A percentile compares a stretch with the other conserved stretches of the same genome.
These are phyloP conservation scores for Meles meles DNA, from an alignment of 2,113 vertebrate genomes.

Conservation along the genomic window DNA sequence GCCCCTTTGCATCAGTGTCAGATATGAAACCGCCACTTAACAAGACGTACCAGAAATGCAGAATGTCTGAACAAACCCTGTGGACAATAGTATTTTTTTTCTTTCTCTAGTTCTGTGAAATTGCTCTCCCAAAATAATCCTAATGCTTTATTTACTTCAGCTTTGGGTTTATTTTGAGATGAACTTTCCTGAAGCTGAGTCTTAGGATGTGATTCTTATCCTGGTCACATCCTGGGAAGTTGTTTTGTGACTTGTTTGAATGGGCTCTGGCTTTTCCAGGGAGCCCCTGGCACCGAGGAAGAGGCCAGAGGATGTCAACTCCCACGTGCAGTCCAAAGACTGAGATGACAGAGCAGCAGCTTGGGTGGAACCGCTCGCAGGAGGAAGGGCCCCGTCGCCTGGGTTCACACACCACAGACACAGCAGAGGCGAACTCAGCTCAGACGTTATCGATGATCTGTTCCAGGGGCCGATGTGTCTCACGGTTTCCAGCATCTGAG, in stretches of 20 bases:
- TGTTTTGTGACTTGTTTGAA: constrained; percentile 70
- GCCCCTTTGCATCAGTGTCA: constrained; percentile 69
- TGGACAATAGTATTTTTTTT: constrained; percentile 11
- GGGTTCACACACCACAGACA: background rate
- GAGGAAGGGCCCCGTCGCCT: background rate
- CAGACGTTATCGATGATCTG: constrained; percentile 7
- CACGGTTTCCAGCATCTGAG: constrained; percentile 54
- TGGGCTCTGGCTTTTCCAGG: constrained; percentile 71
- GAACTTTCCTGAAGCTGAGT: constrained; percentile 68
- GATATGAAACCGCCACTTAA: constrained; percentile 56
- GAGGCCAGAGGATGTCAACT: constrained; percentile 75
- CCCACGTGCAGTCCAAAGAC: constrained; percentile 51
- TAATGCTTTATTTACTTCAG: constrained; percentile 68
- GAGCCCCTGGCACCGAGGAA: constrained; percentile 65
- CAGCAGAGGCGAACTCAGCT: background rate
- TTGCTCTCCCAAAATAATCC: constrained; percentile 66
- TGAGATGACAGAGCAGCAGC: constrained; percentile 48
- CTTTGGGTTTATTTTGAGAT: constrained; percentile 73
- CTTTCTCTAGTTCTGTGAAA: constrained; percentile 61
- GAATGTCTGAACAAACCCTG: constrained; percentile 40
- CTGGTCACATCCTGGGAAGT: constrained; percentile 46
- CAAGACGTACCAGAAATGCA: constrained; percentile 28
- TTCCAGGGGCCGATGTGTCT: constrained; percentile 24
- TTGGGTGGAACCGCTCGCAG: background rate
- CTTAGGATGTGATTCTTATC: constrained; percentile 77